Percentiles rank a stretch among this genome's conserved stretches.
Conservation (phyloP, 2,888 invertebrate genomes). For the Patella ulyssiponensis region DNA sequence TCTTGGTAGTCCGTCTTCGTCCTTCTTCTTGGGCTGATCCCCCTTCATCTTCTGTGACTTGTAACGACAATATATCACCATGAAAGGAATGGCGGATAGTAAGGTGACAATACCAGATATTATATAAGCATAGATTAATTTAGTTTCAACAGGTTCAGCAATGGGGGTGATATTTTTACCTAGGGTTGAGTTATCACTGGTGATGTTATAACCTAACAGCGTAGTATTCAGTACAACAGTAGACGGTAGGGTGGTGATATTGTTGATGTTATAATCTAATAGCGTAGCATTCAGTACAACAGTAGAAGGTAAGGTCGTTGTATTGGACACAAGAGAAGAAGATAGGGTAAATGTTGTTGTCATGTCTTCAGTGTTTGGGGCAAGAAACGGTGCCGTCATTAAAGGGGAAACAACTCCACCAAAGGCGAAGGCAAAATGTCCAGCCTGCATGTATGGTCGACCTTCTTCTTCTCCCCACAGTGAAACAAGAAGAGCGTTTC, state of each 20-base stretch:
- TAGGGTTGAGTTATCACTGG: background rate
- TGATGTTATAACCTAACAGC: background rate
- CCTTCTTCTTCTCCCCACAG: constrained; percentile 66
- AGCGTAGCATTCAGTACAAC: no score
- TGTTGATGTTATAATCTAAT: background rate
- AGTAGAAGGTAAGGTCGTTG: no score
- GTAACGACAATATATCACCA: constrained; percentile 32
- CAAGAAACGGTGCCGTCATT: constrained; percentile 72
- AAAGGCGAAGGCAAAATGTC: constrained; percentile 73
- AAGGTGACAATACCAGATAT: constrained; percentile 41
- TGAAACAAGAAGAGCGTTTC: constrained; percentile 69
- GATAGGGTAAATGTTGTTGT: no score
- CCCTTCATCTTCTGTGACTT: constrained; percentile 22
- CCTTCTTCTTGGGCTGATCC: constrained; percentile 18
- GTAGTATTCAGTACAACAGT: no score
- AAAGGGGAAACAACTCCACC: constrained; percentile 73
- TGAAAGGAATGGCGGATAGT: constrained; percentile 31
- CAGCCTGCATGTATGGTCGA: constrained; percentile 72
- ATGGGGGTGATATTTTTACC: background rate
- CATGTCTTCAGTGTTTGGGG: constrained; percentile 27
- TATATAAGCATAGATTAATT: constrained; percentile 39
- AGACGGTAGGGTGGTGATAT: background rate
- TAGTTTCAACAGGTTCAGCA: constrained; percentile 14
- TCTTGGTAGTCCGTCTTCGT: constrained; percentile 24
- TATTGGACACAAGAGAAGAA: no score